Base-by-base conservation (phyloP, 2,113 vertebrate species). In the Antigone vipio region DNA sequence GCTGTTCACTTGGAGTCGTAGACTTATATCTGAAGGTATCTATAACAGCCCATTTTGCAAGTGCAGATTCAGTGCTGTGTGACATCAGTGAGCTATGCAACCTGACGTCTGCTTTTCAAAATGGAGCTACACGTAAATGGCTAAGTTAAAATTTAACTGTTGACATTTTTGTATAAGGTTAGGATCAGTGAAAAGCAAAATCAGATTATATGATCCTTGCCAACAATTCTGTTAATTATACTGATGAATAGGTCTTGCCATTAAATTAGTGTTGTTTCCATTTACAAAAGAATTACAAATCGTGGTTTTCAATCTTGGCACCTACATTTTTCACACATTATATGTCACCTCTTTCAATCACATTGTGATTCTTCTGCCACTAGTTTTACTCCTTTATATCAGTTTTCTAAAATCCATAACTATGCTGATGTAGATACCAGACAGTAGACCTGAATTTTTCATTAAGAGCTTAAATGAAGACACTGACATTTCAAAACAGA, bases 141-240 rank as follows among this genome's bases (percentile, higher is more conserved):
- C 6, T 16, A 38, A 60, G 3, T 26, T 35, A 44, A 66, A 90
- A 30, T 75, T 30, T 44, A 67, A n/a, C 10, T 68, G 7, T 44
- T 74, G 23, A 34, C 9, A 2, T 23, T 45, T 69, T 24, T 34
- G 0, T 4, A 3, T 20, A 59, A 64, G 7, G 0, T n/a, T 52
- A 60, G 7, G 16, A 45, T 45, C 21, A 53, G 8, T 45, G 23
- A 75, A 66, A 85, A 29, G 3, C 5, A n/a, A 63, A 45, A 88
- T 29, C 6, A 42, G 19, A 14, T 53, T 66, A 23, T 12, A 40
- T 1, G 1, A 69, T 58, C 5, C 13, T 49, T 14, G 12, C 4
- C 5, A 52, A 21, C 4, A 62, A 35, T 58, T 60, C 17, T 80
- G 9, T n/a, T 63, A 69, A 35, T 40, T 50, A 29, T 5, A 13